These are phyloP conservation scores for Drosophila asahinai DNA, from an alignment of 1,140 invertebrate genomes.

Conservation along the genomic window DNA sequence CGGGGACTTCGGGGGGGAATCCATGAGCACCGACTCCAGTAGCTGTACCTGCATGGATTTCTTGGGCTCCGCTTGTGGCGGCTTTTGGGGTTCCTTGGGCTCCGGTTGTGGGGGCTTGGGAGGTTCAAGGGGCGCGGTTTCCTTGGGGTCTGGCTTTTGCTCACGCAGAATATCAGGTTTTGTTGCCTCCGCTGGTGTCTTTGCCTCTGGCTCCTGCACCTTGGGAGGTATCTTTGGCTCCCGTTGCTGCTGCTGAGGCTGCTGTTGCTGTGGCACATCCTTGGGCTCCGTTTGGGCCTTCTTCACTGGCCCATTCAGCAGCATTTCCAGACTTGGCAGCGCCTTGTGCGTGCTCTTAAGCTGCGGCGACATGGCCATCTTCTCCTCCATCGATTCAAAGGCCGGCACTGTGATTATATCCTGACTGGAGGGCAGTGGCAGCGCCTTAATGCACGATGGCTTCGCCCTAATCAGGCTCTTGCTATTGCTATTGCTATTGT, in stretches of 20 bases:
- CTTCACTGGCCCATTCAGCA: not conserved
- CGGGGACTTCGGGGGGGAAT: not conserved
- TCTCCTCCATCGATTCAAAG: constrained; percentile 10
- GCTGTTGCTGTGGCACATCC: not conserved
- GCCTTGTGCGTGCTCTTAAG: not conserved
- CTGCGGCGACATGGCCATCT: not conserved
- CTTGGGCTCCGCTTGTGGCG: not conserved
- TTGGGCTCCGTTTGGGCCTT: not conserved
- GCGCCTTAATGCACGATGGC: constrained; percentile 6
- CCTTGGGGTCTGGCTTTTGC: not conserved
- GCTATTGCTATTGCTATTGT: constrained; percentile 16
- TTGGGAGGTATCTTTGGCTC: not conserved
- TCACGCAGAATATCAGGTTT: not conserved
- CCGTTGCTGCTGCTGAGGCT: not conserved
- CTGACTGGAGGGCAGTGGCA: constrained; percentile 17
- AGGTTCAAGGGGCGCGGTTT: not conserved
- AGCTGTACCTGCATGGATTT: not conserved
- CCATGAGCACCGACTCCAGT: not conserved
- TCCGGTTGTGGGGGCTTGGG: not conserved
- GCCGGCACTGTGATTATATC: constrained; percentile 1
- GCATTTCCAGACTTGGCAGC: not conserved
- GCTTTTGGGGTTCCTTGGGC: constrained; percentile 9
- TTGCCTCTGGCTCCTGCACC: not conserved
- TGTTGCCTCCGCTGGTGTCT: not conserved
- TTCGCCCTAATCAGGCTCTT: constrained; percentile 26